These are phyloP conservation scores for Philopotamus ludificatus DNA, from an alignment of 1,140 invertebrate species.

Conservation along the genomic window DNA sequence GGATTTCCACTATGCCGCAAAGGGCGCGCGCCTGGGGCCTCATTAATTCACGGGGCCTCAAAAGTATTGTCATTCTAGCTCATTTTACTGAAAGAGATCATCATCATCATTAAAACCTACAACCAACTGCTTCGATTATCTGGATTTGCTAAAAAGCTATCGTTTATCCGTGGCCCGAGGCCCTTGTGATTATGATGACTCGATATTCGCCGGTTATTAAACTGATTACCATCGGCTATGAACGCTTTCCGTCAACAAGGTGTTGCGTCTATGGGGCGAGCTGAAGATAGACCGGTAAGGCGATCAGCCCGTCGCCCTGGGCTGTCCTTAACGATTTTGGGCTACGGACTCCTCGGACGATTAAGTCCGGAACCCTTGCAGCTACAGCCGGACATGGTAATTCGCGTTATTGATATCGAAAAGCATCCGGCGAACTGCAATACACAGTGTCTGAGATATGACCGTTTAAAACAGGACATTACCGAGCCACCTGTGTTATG, in stretches of 20 bases:
- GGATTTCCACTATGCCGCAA: too few relatives aligned
- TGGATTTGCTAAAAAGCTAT: not conserved
- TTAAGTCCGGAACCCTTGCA: not conserved
- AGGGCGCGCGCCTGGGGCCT: too few relatives aligned
- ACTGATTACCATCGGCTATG: too few relatives aligned
- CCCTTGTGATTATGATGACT: too few relatives aligned
- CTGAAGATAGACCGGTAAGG: not conserved
- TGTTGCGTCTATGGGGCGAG: not conserved
- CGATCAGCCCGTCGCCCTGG: not conserved
- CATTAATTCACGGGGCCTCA: too few relatives aligned
- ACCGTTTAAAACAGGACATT: slow-evolving; percentile 37
- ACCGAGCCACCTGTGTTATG: slow-evolving; percentile 28
- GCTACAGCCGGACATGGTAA: not conserved
- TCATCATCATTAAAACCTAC: not conserved
- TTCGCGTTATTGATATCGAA: slow-evolving; percentile 7
- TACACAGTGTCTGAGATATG: slow-evolving; percentile 24
- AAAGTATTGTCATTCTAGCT: too few relatives aligned
- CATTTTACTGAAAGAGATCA: too few relatives aligned
- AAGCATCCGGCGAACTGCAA: slow-evolving; percentile 6
- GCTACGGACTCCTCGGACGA: not conserved
- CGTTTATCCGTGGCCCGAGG: not conserved
- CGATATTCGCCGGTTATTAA: too few relatives aligned
- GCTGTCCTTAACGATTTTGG: not conserved
- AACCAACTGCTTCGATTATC: not conserved
- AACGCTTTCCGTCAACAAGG: too few relatives aligned